These are phyloP conservation scores for Streptopelia turtur DNA, from an alignment of 2,797 vertebrate species.

Conservation along the genomic window DNA sequence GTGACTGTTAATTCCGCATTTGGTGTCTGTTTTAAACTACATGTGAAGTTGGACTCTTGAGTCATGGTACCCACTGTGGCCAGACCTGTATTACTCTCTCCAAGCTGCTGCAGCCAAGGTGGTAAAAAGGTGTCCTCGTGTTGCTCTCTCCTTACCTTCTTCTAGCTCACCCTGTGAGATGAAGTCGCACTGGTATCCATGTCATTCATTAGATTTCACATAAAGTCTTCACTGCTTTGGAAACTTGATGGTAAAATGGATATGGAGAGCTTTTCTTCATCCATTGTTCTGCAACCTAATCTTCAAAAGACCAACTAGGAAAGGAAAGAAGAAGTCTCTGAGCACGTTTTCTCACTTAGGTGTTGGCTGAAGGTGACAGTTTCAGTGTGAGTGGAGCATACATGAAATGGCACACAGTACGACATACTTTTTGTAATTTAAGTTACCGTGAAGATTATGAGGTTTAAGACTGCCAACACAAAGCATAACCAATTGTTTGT, in stretches of 20 bases:
- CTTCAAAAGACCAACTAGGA: background rate
- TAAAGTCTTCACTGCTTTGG: background rate
- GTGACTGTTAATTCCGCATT: background rate
- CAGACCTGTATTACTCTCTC: background rate
- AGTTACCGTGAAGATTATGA: background rate
- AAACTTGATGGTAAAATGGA: background rate
- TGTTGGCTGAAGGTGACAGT: background rate
- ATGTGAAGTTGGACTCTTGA: background rate
- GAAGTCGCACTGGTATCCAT: background rate
- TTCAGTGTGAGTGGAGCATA: background rate
- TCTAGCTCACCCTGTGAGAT: background rate
- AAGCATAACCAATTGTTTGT: background rate
- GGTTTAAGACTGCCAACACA: background rate
- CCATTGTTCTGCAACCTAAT: background rate
- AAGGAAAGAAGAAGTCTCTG: background rate
- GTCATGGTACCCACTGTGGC: background rate
- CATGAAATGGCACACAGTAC: background rate
- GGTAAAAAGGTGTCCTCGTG: background rate
- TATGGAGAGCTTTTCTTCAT: background rate
- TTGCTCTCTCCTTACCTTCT: background rate
- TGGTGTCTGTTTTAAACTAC: background rate
- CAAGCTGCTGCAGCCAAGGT: background rate
- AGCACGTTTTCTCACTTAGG: background rate
- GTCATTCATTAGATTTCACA: background rate
- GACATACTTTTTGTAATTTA: background rate